phyloP scores from a whole-genome alignment of 2,113 vertebrate genomes.

The Maccullochella peelii region DNA sequence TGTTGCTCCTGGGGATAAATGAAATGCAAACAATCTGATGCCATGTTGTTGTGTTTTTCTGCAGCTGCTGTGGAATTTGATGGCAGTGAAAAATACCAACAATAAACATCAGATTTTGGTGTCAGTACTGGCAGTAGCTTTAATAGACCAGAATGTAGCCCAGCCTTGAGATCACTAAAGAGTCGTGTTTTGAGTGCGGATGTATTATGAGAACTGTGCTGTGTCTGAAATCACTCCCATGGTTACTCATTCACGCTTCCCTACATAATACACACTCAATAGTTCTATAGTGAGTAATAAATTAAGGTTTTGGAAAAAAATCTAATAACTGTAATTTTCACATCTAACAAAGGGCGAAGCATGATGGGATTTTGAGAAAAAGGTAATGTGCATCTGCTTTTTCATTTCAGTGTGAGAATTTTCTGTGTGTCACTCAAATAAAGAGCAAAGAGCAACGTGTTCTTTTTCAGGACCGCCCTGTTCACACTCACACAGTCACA shows the following conservation, averaged over 20 bases:
- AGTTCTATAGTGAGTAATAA: not conserved
- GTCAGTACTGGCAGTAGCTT: not conserved
- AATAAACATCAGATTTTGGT: not conserved
- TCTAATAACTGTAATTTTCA: not conserved
- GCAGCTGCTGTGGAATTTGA: not conserved
- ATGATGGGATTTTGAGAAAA: not conserved
- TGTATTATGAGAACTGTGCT: not conserved
- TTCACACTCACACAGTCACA: not conserved
- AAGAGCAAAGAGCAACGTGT: not conserved
- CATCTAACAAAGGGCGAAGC: not conserved
- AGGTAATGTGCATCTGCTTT: too few relatives aligned
- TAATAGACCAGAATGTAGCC: not conserved
- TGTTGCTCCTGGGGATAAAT: not conserved
- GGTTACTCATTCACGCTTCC: not conserved
- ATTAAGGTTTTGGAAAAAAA: not conserved
- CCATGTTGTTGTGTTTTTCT: not conserved
- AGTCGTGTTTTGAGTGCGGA: not conserved
- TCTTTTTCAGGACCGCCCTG: not conserved
- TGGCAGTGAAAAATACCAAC: not conserved
- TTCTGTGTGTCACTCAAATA: not conserved
- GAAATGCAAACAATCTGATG: not conserved
- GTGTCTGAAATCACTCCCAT: slow-evolving; percentile 9
- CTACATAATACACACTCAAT: not conserved
- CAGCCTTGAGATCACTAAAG: slow-evolving; percentile 1
- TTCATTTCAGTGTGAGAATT: not conserved